A percentile compares a stretch with the other conserved stretches of the same genome.
These are phyloP conservation scores for Temnothorax longispinosus DNA, from an alignment of 1,140 invertebrate genomes.

Conservation along the genomic window DNA sequence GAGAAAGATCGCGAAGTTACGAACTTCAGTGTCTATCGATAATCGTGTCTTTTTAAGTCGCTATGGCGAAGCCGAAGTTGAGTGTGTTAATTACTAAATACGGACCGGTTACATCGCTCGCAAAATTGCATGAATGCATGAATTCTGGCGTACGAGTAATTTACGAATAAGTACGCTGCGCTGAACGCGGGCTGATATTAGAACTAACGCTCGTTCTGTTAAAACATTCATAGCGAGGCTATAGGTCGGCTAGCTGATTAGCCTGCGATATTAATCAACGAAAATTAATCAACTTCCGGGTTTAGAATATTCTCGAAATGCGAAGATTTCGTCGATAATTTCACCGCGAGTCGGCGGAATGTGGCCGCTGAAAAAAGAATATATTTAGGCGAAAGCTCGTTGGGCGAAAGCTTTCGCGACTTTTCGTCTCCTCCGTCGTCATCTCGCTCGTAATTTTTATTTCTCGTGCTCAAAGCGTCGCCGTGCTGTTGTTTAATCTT, in stretches of 20 bases:
- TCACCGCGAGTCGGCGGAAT: neutral
- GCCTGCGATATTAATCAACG: conserved; percentile 55
- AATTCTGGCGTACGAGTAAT: conserved; percentile 54
- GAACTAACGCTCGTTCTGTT: conserved; percentile 60
- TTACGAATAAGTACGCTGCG: conserved; percentile 50
- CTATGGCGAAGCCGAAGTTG: conserved; percentile 8
- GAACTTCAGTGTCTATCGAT: conserved; percentile 5
- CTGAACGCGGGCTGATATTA: conserved; percentile 48
- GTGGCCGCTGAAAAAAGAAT: neutral
- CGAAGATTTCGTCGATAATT: conserved; percentile 29
- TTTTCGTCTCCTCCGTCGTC: conserved; percentile 29
- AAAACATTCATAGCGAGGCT: conserved; percentile 65
- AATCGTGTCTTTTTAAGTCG: conserved; percentile 58
- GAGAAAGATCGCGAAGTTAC: conserved; percentile 35
- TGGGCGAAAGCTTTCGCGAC: neutral
- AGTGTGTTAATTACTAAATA: conserved; percentile 57
- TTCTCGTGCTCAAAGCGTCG: conserved; percentile 49
- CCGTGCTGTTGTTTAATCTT: conserved; percentile 82
- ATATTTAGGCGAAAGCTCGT: neutral
- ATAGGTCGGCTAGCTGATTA: conserved; percentile 60
- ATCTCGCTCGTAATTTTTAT: conserved; percentile 34
- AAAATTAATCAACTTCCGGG: conserved; percentile 62
- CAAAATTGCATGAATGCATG: conserved; percentile 58
- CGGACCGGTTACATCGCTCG: conserved; percentile 55
- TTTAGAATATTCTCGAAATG: conserved; percentile 48